Percentiles rank a stretch among this genome's conserved stretches.
These are phyloP conservation scores for Bujurquina vittata DNA, from an alignment of 2,113 vertebrate species.

Conservation along the genomic window DNA sequence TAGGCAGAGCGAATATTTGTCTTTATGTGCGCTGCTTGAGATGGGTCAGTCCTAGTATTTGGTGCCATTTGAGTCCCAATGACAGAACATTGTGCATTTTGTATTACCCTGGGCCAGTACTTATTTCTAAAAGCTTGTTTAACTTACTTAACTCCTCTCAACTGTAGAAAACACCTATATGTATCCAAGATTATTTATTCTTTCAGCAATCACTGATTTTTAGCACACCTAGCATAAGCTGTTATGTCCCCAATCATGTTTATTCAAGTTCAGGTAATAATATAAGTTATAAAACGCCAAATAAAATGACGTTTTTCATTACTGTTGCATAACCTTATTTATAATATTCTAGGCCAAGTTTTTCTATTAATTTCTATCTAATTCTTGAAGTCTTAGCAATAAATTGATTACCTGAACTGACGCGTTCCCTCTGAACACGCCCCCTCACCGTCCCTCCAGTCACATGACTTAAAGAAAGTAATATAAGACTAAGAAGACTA, in stretches of 20 bases:
- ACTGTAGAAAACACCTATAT: background rate
- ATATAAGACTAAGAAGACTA: background rate
- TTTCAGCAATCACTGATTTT: background rate
- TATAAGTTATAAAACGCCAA: background rate
- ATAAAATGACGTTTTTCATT: background rate
- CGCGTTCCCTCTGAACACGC: background rate
- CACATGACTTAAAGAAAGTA: background rate
- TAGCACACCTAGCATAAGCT: too few species aligned
- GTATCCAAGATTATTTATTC: background rate
- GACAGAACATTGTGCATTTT: background rate
- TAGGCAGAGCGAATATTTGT: background rate
- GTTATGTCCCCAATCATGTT: background rate
- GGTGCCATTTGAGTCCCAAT: too few species aligned
- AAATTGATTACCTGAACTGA: background rate
- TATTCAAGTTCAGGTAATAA: accelerated
- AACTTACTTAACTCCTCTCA: background rate
- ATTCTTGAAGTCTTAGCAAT: background rate
- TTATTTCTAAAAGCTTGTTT: background rate
- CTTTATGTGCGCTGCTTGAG: background rate
- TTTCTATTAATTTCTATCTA: background rate
- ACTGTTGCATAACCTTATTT: background rate
- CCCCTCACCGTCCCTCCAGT: background rate
- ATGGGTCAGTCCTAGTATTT: background rate
- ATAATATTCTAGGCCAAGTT: background rate
- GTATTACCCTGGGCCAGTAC: background rate